Evolutionary conservation across 2,113 vertebrate species (phyloP), one percentile per base, ranked within the genome.

Genomic region (Cranoglanis bouderius): DNA sequence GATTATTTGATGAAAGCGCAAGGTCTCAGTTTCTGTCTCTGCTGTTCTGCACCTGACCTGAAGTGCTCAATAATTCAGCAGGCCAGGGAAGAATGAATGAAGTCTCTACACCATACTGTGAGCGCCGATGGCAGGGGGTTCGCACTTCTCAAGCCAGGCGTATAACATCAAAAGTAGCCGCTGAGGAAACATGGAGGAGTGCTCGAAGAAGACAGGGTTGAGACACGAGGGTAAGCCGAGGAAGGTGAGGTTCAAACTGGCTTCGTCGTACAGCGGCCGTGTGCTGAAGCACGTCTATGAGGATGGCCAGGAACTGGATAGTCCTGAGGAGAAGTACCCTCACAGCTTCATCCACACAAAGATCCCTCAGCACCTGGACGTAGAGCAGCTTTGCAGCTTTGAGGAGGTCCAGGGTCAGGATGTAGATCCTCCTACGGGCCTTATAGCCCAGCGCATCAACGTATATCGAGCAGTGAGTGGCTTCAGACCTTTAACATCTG

Each of bases 281-380:
- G 97, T 99, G 82, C 84, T 99, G 46, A 99, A 98, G 90, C 98
- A 99, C 7, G 98, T 99, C 70, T 99, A 95, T 0, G 98, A 99
- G 87, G 98, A 99, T 0, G 98, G 98, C 35, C 97, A 99, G 93
- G 97, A 98, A 89, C 94, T 99, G 57, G 97, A 99, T 83, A 97
- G 95, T 12, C 98, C 98, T 0, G 96, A 96, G 90, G 96, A 97
- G 49, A 97, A 98, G 90, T 97, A 95, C 85, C 96, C 97, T 2
- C 96, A 97, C 91, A 96, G 97, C 32, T 97, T 97, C 51, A 93
- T 97, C 38, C 96, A 97, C 86, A 95, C 95, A 86, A 93, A 96
- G 93, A 96, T 96, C 21, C 96, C 95, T 0, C 94, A 93, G 70
- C 96, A 95, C 91, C 92, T 98, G 87, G 96, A 96, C 0, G 92